Evolutionary conservation across 1,140 invertebrate genomes (phyloP).

Genomic region (Hycleus phaleratus): DNA sequence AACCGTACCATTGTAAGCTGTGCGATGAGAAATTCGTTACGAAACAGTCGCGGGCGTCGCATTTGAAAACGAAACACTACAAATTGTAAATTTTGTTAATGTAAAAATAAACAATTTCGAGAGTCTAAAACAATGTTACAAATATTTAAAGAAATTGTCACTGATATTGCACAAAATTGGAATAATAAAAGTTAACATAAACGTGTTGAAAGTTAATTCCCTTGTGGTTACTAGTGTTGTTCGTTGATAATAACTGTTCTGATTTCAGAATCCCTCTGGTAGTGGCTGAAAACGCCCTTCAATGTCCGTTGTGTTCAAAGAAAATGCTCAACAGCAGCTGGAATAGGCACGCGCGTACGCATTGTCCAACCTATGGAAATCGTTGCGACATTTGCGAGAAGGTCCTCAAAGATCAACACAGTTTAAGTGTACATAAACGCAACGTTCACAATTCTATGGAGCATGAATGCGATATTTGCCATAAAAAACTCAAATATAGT

Average conservation of each 20-base stretch:
- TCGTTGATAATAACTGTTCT: no score
- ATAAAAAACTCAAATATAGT: slow-evolving; percentile 26
- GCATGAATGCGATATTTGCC: slow-evolving; percentile 45
- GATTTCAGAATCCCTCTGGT: no score
- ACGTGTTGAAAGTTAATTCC: no score
- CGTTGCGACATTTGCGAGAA: slow-evolving; percentile 42
- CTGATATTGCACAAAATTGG: no score
- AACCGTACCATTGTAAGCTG: slow-evolving; percentile 1
- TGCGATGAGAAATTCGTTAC: slow-evolving; percentile 11
- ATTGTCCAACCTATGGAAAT: slow-evolving; percentile 22
- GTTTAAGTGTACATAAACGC: slow-evolving; percentile 38
- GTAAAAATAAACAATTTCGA: no score
- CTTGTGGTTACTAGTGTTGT: no score
- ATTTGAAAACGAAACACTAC: background rate
- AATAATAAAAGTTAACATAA: no score
- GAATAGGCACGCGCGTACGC: slow-evolving; percentile 34
- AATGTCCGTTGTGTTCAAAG: slow-evolving; percentile 28
- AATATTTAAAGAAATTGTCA: no score
- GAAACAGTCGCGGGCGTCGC: background rate
- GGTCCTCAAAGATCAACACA: slow-evolving; percentile 39
- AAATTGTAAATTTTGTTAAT: background rate
- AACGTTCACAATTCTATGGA: slow-evolving; percentile 41
- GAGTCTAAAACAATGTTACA: no score
- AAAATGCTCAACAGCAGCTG: slow-evolving; percentile 32
- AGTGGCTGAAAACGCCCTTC: background rate